phyloP scores from a whole-genome alignment of 2,113 vertebrate species.

The Peromyscus californicus region DNA sequence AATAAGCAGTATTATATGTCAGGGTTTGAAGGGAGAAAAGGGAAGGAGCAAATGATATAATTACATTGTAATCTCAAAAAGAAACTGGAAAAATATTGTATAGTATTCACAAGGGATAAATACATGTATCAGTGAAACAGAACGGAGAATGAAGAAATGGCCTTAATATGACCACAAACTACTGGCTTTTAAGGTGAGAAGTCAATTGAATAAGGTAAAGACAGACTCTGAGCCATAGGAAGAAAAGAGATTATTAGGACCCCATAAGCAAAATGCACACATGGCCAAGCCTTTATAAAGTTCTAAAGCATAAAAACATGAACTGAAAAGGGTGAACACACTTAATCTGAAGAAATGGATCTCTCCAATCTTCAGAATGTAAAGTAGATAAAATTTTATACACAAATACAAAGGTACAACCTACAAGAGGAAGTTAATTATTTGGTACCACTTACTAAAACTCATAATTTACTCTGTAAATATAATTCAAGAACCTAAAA shows the following conservation, averaged over 20 bases:
- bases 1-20: not conserved
- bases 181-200: not conserved
- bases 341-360: not conserved
- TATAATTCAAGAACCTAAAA: not conserved
- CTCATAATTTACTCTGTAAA: not conserved
- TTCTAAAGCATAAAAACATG: not conserved
- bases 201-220: not conserved
- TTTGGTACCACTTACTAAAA: not conserved
- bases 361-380: not conserved
- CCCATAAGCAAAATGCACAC: not conserved
- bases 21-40: not conserved
- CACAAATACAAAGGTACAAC: not conserved
- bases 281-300: not conserved
- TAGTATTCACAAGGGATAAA: not conserved
- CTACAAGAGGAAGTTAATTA: not conserved
- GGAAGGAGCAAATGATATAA: not conserved
- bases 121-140: not conserved
- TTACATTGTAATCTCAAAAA: not conserved
- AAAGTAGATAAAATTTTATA: not conserved
- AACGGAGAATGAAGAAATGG: not conserved
- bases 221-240: not conserved
- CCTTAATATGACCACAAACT: not conserved
- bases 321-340: not conserved
- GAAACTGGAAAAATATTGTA: not conserved
- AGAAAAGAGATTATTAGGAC: not conserved